phyloP scores from a whole-genome alignment of 2,113 vertebrate genomes.

The Egretta garzetta region DNA sequence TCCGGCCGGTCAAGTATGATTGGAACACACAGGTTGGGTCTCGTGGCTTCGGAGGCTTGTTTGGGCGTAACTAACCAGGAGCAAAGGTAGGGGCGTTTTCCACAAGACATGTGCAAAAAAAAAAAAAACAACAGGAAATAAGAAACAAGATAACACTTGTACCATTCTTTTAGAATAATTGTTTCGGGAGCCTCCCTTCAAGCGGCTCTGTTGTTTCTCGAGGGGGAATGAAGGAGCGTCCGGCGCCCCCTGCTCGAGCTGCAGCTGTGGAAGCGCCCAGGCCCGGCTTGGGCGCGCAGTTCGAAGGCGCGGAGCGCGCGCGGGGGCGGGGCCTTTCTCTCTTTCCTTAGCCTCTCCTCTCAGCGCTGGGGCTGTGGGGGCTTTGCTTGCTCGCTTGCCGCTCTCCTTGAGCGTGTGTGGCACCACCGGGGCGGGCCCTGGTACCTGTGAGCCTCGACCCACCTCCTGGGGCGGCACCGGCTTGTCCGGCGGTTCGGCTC shows the following conservation, averaged over 20 bases:
- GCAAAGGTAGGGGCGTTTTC: background rate
- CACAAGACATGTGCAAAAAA: rapidly evolving
- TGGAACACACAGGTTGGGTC: background rate
- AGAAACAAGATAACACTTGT: rapidly evolving
- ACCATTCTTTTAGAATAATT: rapidly evolving
- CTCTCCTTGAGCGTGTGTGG: too few relatives aligned
- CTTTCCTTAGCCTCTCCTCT: background rate
- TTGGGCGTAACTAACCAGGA: background rate
- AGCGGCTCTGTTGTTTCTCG: rapidly evolving
- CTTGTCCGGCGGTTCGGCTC: too few relatives aligned
- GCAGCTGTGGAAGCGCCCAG: background rate
- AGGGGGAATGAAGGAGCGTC: rapidly evolving
- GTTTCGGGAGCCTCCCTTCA: rapidly evolving
- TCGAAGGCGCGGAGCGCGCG: background rate
- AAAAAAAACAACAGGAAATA: too few relatives aligned
- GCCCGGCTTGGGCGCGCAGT: background rate
- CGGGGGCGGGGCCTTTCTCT: background rate
- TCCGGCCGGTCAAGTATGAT: background rate
- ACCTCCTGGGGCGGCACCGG: rapidly evolving
- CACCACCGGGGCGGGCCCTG: rapidly evolving
- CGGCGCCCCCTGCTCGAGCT: rapidly evolving
- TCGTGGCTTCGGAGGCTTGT: rapidly evolving
- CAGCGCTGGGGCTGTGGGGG: background rate
- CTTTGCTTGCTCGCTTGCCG: too few relatives aligned
- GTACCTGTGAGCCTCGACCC: background rate